phyloP scores from a whole-genome alignment of 1,140 invertebrate genomes.

The Himalopsyche phryganea region DNA sequence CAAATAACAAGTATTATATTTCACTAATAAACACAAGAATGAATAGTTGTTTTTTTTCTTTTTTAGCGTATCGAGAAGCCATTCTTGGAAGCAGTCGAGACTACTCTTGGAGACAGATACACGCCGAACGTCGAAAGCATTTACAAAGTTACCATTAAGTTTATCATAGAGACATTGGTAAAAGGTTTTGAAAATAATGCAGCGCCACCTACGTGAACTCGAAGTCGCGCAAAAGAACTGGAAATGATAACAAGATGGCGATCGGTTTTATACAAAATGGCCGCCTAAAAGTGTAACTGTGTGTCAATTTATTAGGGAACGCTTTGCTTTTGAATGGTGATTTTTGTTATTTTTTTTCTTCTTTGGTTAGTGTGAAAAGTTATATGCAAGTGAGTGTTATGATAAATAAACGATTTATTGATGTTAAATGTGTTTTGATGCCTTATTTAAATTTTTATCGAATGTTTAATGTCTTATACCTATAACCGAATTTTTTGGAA shows the following conservation, averaged over 20 bases:
- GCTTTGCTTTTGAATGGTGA: slow-evolving; percentile 1
- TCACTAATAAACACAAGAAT: no score
- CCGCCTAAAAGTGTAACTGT: slow-evolving; percentile 10
- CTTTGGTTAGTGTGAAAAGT: not conserved
- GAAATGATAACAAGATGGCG: slow-evolving; percentile 9
- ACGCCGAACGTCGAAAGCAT: slow-evolving; percentile 89
- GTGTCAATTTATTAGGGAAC: slow-evolving; percentile 16
- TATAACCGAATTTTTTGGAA: no score
- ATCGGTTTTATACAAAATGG: slow-evolving; percentile 2
- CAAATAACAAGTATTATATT: no score
- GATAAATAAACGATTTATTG: slow-evolving; percentile 4
- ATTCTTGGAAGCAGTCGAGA: slow-evolving; percentile 81
- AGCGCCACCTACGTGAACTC: slow-evolving; percentile 20
- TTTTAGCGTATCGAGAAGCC: slow-evolving; percentile 87
- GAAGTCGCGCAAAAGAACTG: not conserved
- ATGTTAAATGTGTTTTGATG: slow-evolving; percentile 13
- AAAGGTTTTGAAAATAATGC: slow-evolving; percentile 68
- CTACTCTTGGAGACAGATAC: slow-evolving; percentile 81
- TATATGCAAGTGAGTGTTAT: slow-evolving; percentile 7
- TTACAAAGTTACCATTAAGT: slow-evolving; percentile 88
- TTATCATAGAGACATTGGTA: slow-evolving; percentile 82
- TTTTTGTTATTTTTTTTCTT: not conserved
- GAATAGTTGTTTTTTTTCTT: slow-evolving; percentile 34
- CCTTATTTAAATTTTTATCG: slow-evolving; percentile 18
- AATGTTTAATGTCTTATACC: not conserved